Base-by-base conservation (phyloP, 1,140 invertebrate genomes). In the Drosophila parvula region DNA sequence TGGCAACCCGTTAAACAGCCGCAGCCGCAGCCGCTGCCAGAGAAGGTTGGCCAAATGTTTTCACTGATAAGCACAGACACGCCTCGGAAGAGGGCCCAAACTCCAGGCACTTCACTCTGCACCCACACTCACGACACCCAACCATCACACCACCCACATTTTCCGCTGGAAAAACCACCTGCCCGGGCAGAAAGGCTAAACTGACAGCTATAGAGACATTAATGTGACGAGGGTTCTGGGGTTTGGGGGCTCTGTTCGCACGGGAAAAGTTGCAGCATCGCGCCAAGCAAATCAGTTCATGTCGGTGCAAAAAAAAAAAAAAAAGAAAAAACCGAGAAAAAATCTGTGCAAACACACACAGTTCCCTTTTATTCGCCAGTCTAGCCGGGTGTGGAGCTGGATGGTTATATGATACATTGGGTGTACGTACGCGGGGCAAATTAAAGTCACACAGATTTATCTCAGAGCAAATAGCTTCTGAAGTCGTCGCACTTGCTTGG, bases 121-220 rank as follows among this genome's bases (percentile, higher is more conserved):
- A 22, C 45, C 18, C 68, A 43, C 68, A 43, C 45, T 11, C 51
- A 18, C 36, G 43, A 11, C 28, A 22, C 36, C 22, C 22, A 22
- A 22, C 1, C 22, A 22, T 22, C 22, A 22, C 50, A 74, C 32
- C 44, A 60, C 55, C 73, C 56, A 50, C 64, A 27, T 58, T 55
- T 55, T 34, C 51, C 47, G 60, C 74, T 62, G 57, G 57, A 65
- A 53, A 53, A 53, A 69, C 53, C 76, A 77, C 62, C 71, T 70
- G 68, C 55, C 64, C 53, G 58, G 71, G 64, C 43, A 71, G 48
- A 36, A 53, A 47, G 65, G 50, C 79, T 83, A 89, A 89, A 78
- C 79, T 88, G 83, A 88, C 83, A 88, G 84, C 84, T 89, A 88
- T 89, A 88, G 84, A 88, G 84, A 88, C 84, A 88, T 88, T 88